Conservation (phyloP, 35 echinoderm and acorn worm species). For the Patiria miniata region DNA sequence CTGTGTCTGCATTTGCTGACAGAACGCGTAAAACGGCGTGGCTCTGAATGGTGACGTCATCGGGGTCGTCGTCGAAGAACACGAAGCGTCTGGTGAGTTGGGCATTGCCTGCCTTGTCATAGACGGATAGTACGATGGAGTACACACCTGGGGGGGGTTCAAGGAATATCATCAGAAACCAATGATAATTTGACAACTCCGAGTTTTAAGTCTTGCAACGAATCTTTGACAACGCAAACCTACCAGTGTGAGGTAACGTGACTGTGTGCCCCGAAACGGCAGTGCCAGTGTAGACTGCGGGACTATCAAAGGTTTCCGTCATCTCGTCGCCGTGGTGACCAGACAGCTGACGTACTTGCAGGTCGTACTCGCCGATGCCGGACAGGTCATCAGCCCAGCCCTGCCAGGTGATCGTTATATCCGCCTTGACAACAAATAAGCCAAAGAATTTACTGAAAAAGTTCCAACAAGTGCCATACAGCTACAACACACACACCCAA, state of each 20-base stretch:
- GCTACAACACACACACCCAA: no score
- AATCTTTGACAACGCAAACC: neutral
- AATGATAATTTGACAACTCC: no score
- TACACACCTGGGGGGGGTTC: neutral
- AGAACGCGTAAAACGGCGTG: no score
- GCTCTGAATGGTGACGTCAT: neutral
- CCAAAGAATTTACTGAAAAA: neutral
- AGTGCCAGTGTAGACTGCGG: neutral
- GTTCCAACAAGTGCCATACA: no score
- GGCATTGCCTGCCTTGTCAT: neutral
- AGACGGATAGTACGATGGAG: neutral
- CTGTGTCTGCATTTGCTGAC: no score
- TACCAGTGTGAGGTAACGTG: neutral
- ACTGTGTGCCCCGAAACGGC: neutral
- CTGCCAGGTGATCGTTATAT: neutral
- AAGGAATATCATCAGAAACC: neutral
- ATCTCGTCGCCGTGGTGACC: neutral
- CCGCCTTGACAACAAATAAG: neutral
- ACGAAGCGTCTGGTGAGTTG: conserved; percentile 2
- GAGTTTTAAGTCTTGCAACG: neutral
- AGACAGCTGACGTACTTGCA: neutral
- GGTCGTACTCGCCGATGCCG: neutral
- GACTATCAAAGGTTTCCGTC: neutral
- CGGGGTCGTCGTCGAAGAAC: neutral
- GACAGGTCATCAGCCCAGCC: conserved; percentile 3